A percentile compares a stretch with the other conserved stretches of the same genome.
phyloP scores from a whole-genome alignment of 1,140 invertebrate species.

The Solen grandis region DNA sequence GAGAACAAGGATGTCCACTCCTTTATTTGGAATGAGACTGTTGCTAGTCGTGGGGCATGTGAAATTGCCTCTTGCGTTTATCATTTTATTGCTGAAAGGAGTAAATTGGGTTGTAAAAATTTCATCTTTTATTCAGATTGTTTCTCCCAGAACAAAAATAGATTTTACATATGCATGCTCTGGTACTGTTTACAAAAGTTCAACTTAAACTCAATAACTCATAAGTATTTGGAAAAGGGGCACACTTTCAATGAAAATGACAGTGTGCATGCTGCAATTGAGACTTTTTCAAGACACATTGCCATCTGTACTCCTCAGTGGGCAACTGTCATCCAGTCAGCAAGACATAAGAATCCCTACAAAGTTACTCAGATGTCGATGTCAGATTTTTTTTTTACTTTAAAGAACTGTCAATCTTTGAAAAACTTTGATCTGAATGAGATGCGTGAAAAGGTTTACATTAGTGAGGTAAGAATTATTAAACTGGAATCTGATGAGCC shows the following conservation, averaged over 20 bases:
- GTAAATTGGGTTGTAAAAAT: neutral
- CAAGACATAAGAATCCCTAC: conserved; percentile 3
- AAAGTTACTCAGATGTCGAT: conserved; percentile 6
- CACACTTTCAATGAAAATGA: too few species aligned
- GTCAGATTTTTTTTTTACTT: conserved; percentile 11
- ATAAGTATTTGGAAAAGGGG: too few species aligned
- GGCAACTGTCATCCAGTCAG: neutral
- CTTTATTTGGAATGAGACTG: conserved; percentile 30
- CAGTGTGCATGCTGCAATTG: too few species aligned
- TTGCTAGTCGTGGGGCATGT: conserved; percentile 24
- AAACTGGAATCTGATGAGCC: neutral
- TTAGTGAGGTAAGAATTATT: conserved; percentile 3
- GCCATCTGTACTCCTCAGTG: conserved; percentile 6
- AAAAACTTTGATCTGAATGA: conserved; percentile 5
- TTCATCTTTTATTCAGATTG: conserved; percentile 40
- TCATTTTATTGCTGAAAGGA: conserved; percentile 14
- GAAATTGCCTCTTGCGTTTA: conserved; percentile 34
- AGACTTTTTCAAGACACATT: too few species aligned
- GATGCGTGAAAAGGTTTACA: neutral
- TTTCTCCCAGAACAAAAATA: conserved; percentile 32
- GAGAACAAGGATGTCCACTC: conserved; percentile 11
- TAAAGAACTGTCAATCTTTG: neutral
- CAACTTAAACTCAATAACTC: neutral
- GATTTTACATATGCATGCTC: conserved; percentile 19
- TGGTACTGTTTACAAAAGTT: conserved; percentile 17